A percentile compares a stretch with the other conserved stretches of the same genome.
phyloP scores from a whole-genome alignment of 2,113 vertebrate species.

The Rhinopomastus cyanomelas region DNA sequence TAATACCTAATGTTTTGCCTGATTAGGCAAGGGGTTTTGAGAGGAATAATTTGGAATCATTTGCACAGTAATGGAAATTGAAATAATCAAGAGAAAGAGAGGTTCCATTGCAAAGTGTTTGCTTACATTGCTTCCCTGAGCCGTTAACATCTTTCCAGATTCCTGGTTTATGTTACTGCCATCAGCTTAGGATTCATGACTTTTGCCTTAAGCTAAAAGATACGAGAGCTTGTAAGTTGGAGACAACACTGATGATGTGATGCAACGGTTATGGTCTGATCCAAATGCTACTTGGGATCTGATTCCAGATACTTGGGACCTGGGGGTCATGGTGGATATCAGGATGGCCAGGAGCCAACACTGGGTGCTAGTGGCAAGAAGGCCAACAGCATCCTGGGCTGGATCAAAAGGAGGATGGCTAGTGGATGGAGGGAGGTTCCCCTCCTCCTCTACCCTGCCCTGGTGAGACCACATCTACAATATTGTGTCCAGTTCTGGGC shows the following conservation, averaged over 20 bases:
- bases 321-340: no score
- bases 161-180: slow-evolving; percentile 16
- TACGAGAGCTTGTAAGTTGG: slow-evolving; percentile 32
- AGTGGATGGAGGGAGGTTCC: no score
- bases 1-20: not conserved
- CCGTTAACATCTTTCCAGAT: not conserved
- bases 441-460: no score
- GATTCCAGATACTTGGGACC: no score
- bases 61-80: not conserved
- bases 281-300: not conserved
- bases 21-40: not conserved
- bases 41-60: not conserved
- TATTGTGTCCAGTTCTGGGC: no score
- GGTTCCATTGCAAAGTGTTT: not conserved
- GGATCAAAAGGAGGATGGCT: no score
- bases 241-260: not conserved
- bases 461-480: no score
- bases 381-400: no score
- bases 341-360: no score
- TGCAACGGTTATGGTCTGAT: not conserved
- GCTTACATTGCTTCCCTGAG: not conserved
- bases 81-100: not conserved
- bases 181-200: not conserved
- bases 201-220: slow-evolving; percentile 35
- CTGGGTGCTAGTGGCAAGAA: no score